Base-by-base conservation (phyloP, 2,797 vertebrate genomes). In the Taeniopygia guttata region DNA sequence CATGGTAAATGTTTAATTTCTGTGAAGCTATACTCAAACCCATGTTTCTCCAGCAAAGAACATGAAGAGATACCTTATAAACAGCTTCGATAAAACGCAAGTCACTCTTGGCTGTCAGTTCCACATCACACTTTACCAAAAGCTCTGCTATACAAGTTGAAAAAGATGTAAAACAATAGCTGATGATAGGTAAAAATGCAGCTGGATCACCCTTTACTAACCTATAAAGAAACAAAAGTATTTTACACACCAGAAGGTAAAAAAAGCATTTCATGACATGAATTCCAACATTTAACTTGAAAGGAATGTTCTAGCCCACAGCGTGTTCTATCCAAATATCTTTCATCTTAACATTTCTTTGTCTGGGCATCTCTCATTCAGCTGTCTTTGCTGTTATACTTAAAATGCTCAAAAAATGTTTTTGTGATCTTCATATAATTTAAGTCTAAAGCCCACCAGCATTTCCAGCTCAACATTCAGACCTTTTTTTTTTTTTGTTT, bases 101-200 rank as follows among this genome's bases (percentile, higher is more conserved):
- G 95, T 99, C 99, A 15, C 98, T 99, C 97, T 99, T 99, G 76
- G 98, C 98, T 13, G 97, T 96, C 46, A 99, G 97, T 84, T 99
- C 99, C 34, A 98, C 87, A 43, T 98, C 98, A 16, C 96, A 97
- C 30, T 97, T 97, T n/a, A 99, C 95, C 26, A 99, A 93, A 76
- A 98, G 97, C 82, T 99, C 99, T 16, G 98, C 97, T 91, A 99
- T 92, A 16, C 96, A 95, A 23, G 98, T 97, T 40, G 99, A 99
- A 89, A 98, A 99, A n/a, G 98, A 98, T 12, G 98, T 99, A 88
- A 99, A 98, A 43, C 97, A 97, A 95, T 99, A 98, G 97, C 98
- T 99, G 96, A 99, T 97, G 48, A 99, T 98, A 20, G 99, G 99
- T 30, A 99, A 97, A 93, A 98, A 98, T 7, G 98, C 98, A 42